phyloP scores from a whole-genome alignment of 2,888 invertebrate species.

The Eupithecia abbreviata region DNA sequence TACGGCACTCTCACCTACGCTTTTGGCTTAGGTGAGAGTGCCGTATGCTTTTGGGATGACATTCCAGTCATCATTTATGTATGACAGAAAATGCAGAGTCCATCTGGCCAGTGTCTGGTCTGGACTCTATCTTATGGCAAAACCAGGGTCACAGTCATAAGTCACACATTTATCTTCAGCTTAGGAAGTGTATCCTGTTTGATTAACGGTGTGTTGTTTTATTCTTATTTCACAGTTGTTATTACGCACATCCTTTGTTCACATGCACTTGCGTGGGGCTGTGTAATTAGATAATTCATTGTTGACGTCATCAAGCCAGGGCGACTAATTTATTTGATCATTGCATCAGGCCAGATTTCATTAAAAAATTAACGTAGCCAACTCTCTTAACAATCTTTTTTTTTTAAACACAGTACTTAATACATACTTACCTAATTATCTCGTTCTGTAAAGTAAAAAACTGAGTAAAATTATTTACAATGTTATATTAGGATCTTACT shows the following conservation, averaged over 20 bases:
- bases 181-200: constrained; percentile 42
- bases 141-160: not conserved
- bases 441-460: no score
- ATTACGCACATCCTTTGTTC: constrained; percentile 76
- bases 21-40: no score
- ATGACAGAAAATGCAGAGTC: not conserved
- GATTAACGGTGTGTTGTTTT: constrained; percentile 42
- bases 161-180: constrained; percentile 18
- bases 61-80: no score
- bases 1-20: no score
- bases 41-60: no score
- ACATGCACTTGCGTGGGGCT: constrained; percentile 71
- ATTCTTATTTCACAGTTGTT: constrained; percentile 55
- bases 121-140: not conserved
- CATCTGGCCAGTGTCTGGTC: not conserved
- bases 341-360: not conserved
- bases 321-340: constrained; percentile 47
- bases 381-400: not conserved
- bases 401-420: not conserved
- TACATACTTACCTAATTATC: no score
- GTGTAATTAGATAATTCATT: constrained; percentile 68
- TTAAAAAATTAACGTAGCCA: not conserved
- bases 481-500: not conserved
- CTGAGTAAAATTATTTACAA: not conserved
- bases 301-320: constrained; percentile 55